Base-by-base conservation (phyloP, 2,888 invertebrate species). In the Leuctra nigra region DNA sequence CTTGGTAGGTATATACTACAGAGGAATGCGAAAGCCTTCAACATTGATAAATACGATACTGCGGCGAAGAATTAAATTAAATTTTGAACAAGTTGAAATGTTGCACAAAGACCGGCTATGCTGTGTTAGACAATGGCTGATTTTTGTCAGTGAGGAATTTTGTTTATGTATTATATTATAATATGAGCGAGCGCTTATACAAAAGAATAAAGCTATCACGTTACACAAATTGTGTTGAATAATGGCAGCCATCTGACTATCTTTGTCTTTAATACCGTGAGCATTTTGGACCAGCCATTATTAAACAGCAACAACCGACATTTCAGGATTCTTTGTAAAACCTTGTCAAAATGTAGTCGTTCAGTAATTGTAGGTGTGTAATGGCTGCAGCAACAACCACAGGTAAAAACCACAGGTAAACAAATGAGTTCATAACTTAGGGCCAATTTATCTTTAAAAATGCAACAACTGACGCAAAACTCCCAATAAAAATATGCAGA, bases 1-100 rank as follows among this genome's bases (percentile, higher is more conserved):
- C 44, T 4, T 44, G n/a, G 44, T 18, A 44, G 18, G 23, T n/a
- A 44, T 20, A 29, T 29, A 11, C 6, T 41, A 33, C 14, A 16
- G 47, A 33, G 50, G 50, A 50, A 50, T 33, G 35, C 50, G 22
- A 33, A 4, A 50, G 50, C 35, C 50, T 50, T 50, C 50, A 50
- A 50, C 29, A 50, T 44, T 55, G 55, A 55, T 55, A 55, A 55
- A 55, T 55, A 55, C 55, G 55, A 55, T 55, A 55, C 55, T 35
- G 36, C 39, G 39, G n/a, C n/a, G 35, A 46, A 33, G 55, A 55
- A 46, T 55, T 55, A 55, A 55, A 46, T 55, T 55, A 55, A 55
- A 55, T 55, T 55, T 55, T 38, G 55, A 55, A 47, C 55, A 55
- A 55, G 55, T 55, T 55, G 33, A 50, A 50, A 33, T 35, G 50